Base-by-base conservation (phyloP, 2,888 invertebrate species). In the Heliothis peltigera region DNA sequence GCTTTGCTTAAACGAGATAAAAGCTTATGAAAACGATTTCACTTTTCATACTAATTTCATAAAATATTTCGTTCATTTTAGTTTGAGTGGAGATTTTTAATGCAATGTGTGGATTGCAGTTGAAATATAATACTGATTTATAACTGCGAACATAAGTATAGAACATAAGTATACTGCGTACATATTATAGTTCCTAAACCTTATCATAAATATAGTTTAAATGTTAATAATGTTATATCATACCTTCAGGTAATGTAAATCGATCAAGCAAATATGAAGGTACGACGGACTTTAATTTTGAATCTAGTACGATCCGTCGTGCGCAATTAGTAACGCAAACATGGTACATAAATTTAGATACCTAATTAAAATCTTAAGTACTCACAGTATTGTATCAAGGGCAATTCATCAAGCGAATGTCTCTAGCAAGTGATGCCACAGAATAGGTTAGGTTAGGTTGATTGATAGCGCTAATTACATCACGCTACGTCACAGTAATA, bases 401-500 rank as follows among this genome's bases (percentile, higher is more conserved):
- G 83, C 75, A 80, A 89, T 89, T 85, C 75, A 87, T 87, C 89
- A 88, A 70, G 47, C 58, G 64, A 68, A 70, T 80, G 85, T 85
- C 84, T 76, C 72, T 64, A 65, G 70, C 79, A 79, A 83, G 79
- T 81, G 85, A 86, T 86, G 82, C 79, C 76, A 65, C 80, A 81
- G 82, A 81, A 81, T 72, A 80, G 67, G 68, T 58, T 65, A 47
- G n/a, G n/a, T n/a, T n/a, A n/a, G n/a, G 39, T 82, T 89, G 88
- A 89, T 87, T 84, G 86, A 88, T 89, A 78, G 79, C 82, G 60
- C 74, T 86, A 82, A 88, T 87, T 87, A 87, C 60, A 63, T 46
- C 60, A 65, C 66, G 70, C 56, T 65, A 60, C 70, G 55, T 58
- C 63, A 78, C 60, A 55, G 35, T 53, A 43, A 53, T 60, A 46